Base-by-base conservation (phyloP, 2,888 invertebrate genomes). In the Prenolepis imparis region DNA sequence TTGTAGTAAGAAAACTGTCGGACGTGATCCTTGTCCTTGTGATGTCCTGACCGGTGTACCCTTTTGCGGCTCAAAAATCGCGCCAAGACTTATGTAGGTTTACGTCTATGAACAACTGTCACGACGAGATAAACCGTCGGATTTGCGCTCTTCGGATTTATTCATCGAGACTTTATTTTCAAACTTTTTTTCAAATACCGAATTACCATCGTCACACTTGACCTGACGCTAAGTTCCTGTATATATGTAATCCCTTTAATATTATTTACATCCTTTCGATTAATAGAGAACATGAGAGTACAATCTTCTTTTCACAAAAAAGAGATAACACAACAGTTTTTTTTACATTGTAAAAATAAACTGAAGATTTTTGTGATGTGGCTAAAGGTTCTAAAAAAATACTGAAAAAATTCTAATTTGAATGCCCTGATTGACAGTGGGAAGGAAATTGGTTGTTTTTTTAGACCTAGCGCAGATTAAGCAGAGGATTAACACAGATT, bases 1-100 rank as follows among this genome's bases (percentile, higher is more conserved):
- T 94, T 94, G 92, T 94, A 90, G 84, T 67, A 83, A 89, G 91
- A 88, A 90, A 84, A 83, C n/a, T 21, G 70, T 74, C 84, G 86
- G 86, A 94, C 93, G 94, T 94, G 94, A 94, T 94, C 92, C 93
- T 93, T 91, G 89, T 72, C 83, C 89, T 3, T 4, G 89, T 84
- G 89, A 80, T 28, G 3, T 91, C 90, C 91, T 89, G 88, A 36
- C 59, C 73, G 87, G 59, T 44, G 61, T 86, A 91, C 91, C 91
- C 91, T 92, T 92, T 90, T 90, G 83, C 84, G 44, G 64, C 85
- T 68, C 85, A 83, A 44, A 15, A 15, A 59, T 78, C 78, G 32
- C 52, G 78, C 52, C 72, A 81, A 75, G 78, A 91, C 88, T 86
- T 86, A 87, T 87, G 84, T n/a, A 12, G 21, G 24, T 80, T 84